Evolutionary conservation across 2,113 vertebrate genomes (phyloP).

Genomic region (Tachysurus fulvidraco): DNA sequence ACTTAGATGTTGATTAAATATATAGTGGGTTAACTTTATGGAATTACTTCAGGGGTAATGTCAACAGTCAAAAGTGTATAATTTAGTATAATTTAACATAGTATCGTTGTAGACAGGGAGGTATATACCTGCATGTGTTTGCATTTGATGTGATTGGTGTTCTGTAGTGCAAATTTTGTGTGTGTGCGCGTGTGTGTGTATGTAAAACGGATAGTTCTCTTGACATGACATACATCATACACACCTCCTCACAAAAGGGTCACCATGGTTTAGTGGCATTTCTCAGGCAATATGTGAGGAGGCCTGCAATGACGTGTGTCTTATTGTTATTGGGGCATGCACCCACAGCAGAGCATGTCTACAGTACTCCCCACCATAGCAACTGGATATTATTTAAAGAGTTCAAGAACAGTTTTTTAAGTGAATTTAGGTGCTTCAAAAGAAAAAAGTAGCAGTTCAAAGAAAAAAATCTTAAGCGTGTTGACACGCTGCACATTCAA

Average conservation of each 20-base stretch:
- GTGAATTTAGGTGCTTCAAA: slow-evolving; percentile 13
- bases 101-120: slow-evolving; percentile 43
- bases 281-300: slow-evolving; percentile 38
- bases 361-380: slow-evolving; percentile 1
- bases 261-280: slow-evolving; percentile 7
- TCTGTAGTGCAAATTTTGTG: slow-evolving; percentile 8
- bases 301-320: slow-evolving; percentile 22
- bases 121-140: neutral
- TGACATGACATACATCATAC: slow-evolving; percentile 15
- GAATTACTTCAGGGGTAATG: slow-evolving; percentile 76
- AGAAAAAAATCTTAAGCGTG: neutral
- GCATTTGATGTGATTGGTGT: slow-evolving; percentile 30
- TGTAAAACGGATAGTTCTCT: slow-evolving; percentile 43
- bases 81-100: slow-evolving; percentile 29
- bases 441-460: neutral
- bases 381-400: neutral
- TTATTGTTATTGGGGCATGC: slow-evolving; percentile 19
- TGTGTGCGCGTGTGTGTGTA: slow-evolving; percentile 5
- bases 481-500: neutral
- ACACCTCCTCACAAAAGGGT: slow-evolving; percentile 26
- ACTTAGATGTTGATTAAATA: slow-evolving; percentile 46
- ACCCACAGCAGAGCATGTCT: neutral
- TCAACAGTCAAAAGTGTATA: slow-evolving; percentile 56
- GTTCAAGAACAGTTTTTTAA: slow-evolving; percentile 7
- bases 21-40: slow-evolving; percentile 56